These are phyloP conservation scores for Pseudomyrmex cubaensis DNA, from an alignment of 1,140 invertebrate species.

Conservation along the genomic window DNA sequence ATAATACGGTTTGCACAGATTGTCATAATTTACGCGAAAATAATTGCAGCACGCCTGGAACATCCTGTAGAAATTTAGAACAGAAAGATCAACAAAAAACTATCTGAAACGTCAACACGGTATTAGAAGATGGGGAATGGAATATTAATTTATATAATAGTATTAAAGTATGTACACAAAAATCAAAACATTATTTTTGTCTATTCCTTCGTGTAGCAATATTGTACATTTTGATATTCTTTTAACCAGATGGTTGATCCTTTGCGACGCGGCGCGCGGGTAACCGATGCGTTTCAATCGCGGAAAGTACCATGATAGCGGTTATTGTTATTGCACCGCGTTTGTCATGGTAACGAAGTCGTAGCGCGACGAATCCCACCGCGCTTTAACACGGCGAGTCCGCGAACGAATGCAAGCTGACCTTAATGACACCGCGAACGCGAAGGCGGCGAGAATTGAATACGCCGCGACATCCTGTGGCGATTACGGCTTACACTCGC, in stretches of 20 bases:
- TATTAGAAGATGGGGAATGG: too few species aligned
- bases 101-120: too few species aligned
- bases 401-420: slow-evolving; percentile 45
- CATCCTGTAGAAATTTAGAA: not conserved
- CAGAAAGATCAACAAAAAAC: not conserved
- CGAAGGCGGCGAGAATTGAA: slow-evolving; percentile 50
- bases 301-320: slow-evolving; percentile 54
- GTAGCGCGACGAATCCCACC: slow-evolving; percentile 42
- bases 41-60: not conserved
- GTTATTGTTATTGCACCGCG: slow-evolving; percentile 56
- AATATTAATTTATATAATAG: too few species aligned
- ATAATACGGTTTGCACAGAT: slow-evolving; percentile 61
- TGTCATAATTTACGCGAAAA: slow-evolving; percentile 51
- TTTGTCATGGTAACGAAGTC: slow-evolving; percentile 61
- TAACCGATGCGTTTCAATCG: slow-evolving; percentile 37
- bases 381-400: slow-evolving; percentile 25
- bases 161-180: not conserved
- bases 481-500: slow-evolving; percentile 32
- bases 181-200: not conserved
- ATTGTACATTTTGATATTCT: not conserved
- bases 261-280: slow-evolving; percentile 5
- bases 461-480: slow-evolving; percentile 37
- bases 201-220: slow-evolving; percentile 4
- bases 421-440: slow-evolving; percentile 58
- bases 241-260: not conserved